phyloP scores from a whole-genome alignment of 2,797 vertebrate genomes.

The Rousettus madagascariensis region DNA sequence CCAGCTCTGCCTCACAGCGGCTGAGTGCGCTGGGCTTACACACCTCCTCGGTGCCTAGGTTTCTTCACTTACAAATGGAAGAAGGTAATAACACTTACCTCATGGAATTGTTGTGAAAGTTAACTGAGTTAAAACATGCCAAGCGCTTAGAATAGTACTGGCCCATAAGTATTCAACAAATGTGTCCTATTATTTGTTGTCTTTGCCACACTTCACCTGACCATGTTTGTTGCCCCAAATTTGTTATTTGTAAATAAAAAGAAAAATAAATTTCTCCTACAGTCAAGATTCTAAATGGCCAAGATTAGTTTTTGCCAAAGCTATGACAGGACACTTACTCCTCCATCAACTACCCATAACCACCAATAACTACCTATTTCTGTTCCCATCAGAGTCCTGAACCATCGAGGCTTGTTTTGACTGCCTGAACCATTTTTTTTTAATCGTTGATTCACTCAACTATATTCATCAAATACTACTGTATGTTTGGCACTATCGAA shows the following conservation, averaged over 20 bases:
- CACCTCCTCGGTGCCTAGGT: neutral
- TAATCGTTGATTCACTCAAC: neutral
- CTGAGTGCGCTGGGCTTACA: neutral
- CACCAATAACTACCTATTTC: neutral
- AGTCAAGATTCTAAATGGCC: neutral
- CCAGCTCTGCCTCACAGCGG: neutral
- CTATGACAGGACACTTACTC: neutral
- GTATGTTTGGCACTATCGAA: neutral
- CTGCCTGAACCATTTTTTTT: neutral
- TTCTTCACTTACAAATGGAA: neutral
- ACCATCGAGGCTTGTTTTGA: neutral
- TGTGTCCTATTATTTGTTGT: neutral
- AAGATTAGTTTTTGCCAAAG: neutral
- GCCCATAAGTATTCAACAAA: neutral
- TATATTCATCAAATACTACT: neutral
- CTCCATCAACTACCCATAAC: neutral
- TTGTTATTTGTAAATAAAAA: slow-evolving; percentile 1
- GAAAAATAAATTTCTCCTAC: neutral
- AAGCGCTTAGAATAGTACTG: neutral
- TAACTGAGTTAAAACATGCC: neutral
- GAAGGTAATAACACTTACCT: neutral
- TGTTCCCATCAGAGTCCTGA: neutral
- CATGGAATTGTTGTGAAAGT: neutral
- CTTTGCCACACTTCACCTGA: neutral
- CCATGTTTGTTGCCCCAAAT: neutral